Base-by-base conservation (phyloP, 2,888 invertebrate genomes). In the Linnaemya tessellans region DNA sequence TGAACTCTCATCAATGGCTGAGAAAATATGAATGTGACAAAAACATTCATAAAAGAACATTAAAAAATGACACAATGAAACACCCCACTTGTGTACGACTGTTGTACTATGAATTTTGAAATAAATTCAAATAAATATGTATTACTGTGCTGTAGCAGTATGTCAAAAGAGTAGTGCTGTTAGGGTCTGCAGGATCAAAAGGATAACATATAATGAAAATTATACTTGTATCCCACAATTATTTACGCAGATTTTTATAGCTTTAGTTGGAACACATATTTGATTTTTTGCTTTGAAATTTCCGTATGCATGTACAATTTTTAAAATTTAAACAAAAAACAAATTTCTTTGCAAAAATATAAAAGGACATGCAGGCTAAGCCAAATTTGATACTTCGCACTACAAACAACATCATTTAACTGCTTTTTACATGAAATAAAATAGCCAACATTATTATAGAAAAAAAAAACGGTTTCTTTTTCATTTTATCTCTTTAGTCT, bases 41-140 rank as follows among this genome's bases (percentile, higher is more conserved):
- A 54, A 73, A 58, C n/a, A 49, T 18, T 43, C 18, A 41, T 38
- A 54, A 18, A 65, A 49, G 54, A 77, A 78, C 73, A 74, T 74
- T 79, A 68, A 80, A 84, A 30, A 67, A 60, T 67, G 30, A 58
- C 9, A 80, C 60, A 84, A 84, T 77, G 62, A 84, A 80, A 80
- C 43, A 80, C 75, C 73, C 80, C 80, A 84, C 70, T 77, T 67
- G 38, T 51, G 46, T 20, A 20, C 18, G 18, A 18, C 0, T 49
- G 46, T 54, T 25, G 20, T 11, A 13, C 13, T 54, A 25, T 13
- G 30, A 30, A 22, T 3, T n/a, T 25, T 58, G 7, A 15, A 30
- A 58, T 58, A n/a, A 30, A 30, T 43, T n/a, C 11, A 30, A 15
- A 67, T 49, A 43, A n/a, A 49, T 3, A 13, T 25, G 38, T 68